These are phyloP conservation scores for Polydrusus pterygomalis DNA, from an alignment of 2,888 invertebrate species.

Conservation along the genomic window DNA sequence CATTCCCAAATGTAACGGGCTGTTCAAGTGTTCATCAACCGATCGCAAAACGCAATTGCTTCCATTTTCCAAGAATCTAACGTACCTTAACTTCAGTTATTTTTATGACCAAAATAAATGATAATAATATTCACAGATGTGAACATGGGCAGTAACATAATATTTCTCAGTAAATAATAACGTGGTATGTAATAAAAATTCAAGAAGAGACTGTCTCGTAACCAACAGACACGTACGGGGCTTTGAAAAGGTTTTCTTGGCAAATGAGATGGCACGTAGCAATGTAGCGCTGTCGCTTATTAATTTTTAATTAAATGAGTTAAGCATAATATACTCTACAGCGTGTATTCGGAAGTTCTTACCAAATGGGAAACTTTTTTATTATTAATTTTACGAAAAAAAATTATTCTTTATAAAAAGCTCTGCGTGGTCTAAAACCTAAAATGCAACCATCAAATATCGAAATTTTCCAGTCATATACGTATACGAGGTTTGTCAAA, in stretches of 20 bases:
- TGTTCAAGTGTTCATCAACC: no score
- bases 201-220: constrained; percentile 34
- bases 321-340: neutral
- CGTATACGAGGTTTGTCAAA: no score
- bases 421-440: no score
- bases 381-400: no score
- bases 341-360: no score
- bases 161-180: constrained; percentile 51
- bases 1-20: no score
- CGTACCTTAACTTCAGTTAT: constrained; percentile 5
- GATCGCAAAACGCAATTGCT: no score
- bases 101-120: constrained; percentile 33
- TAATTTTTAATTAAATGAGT: constrained; percentile 27
- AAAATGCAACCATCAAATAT: no score
- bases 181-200: constrained; percentile 43
- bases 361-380: no score
- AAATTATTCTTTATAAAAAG: no score
- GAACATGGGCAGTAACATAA: constrained; percentile 40
- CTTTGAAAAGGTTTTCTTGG: constrained; percentile 44
- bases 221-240: constrained; percentile 33
- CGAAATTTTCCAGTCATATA: no score
- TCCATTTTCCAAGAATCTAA: no score
- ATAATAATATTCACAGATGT: constrained; percentile 39
- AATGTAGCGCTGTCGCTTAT: constrained; percentile 34
- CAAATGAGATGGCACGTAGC: constrained; percentile 45